Evolutionary conservation across 2,113 vertebrate species (phyloP).

Genomic region (Charina bottae): DNA sequence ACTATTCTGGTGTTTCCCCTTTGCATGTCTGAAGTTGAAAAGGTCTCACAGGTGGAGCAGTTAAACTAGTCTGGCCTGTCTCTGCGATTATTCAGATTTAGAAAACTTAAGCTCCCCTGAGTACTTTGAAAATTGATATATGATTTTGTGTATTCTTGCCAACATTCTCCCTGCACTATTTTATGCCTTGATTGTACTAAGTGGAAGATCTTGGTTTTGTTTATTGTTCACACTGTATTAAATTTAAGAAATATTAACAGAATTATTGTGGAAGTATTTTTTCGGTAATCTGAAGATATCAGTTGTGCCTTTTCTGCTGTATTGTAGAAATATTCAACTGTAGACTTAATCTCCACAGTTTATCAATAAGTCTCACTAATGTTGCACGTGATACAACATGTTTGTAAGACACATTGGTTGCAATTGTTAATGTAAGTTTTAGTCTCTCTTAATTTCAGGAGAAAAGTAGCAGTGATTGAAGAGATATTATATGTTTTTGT

Average conservation of each 20-base stretch:
- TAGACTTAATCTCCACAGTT: background rate
- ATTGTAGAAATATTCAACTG: background rate
- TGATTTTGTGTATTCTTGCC: background rate
- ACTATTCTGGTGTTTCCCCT: conserved; percentile 53
- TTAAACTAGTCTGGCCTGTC: conserved; percentile 47
- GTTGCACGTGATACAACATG: background rate
- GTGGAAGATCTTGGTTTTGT: background rate
- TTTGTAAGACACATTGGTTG: background rate
- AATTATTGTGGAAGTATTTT: background rate
- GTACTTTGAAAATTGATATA: background rate
- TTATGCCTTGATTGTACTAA: background rate
- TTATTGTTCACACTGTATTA: background rate
- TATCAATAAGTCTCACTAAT: background rate
- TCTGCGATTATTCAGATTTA: conserved; percentile 37
- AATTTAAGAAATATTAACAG: background rate
- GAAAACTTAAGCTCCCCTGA: background rate
- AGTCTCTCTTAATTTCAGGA: background rate
- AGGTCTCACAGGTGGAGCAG: conserved; percentile 60
- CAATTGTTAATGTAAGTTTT: background rate
- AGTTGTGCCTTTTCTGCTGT: background rate
- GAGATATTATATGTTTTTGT: background rate
- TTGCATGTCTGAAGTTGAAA: conserved; percentile 50
- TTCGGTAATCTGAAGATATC: background rate
- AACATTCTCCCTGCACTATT: background rate
- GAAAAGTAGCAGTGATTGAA: too few species aligned